Evolutionary conservation across 1,140 invertebrate species (phyloP).

Genomic region (Pentalonia nigronervosa): DNA sequence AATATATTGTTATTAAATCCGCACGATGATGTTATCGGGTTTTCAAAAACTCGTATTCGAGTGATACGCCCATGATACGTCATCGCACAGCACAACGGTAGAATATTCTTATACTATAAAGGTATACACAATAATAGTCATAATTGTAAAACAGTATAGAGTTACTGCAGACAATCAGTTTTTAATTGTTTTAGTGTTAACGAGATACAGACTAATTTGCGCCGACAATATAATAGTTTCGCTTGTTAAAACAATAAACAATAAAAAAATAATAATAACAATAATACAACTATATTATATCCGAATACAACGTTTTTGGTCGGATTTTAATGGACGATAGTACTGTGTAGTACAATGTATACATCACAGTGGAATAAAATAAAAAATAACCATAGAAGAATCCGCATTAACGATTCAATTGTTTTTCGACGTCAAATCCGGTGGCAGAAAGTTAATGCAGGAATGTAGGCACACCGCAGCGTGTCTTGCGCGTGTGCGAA

Average conservation of each 20-base stretch:
- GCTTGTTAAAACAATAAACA: not conserved
- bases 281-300: not conserved
- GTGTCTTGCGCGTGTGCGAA: too few relatives aligned
- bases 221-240: not conserved
- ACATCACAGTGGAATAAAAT: not conserved
- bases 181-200: not conserved
- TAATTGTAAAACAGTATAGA: not conserved
- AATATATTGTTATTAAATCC: not conserved
- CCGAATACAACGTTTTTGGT: not conserved
- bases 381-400: not conserved
- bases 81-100: not conserved
- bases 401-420: not conserved
- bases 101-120: not conserved
- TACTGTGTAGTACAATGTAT: not conserved
- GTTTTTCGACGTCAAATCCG: not conserved
- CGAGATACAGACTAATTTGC: not conserved
- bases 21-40: not conserved
- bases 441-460: not conserved
- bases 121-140: not conserved
- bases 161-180: not conserved
- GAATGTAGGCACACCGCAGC: not conserved
- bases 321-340: not conserved
- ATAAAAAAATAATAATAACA: not conserved
- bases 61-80: constrained; percentile 15
- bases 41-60: not conserved